phyloP scores from a whole-genome alignment of 30 jellyfish, hydroid and myxozoan genomes.

The Turritopsis rubra region DNA sequence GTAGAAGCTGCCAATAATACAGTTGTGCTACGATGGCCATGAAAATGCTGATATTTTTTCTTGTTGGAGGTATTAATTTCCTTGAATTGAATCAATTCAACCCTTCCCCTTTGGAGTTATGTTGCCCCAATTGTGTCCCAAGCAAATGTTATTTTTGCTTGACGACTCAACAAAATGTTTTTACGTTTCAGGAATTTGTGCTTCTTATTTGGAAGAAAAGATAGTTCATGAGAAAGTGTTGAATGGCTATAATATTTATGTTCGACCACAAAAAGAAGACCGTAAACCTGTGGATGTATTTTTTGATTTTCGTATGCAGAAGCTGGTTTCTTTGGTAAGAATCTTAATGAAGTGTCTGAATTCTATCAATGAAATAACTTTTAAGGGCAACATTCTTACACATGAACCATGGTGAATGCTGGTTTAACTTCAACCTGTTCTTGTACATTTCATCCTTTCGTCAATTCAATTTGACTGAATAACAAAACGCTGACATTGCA shows the following conservation, averaged over 20 bases:
- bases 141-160: too few relatives aligned
- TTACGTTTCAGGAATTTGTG: not conserved
- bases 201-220: not conserved
- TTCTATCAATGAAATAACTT: too few relatives aligned
- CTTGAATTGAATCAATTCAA: too few relatives aligned
- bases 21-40: too few relatives aligned
- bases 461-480: not conserved
- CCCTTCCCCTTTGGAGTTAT: too few relatives aligned
- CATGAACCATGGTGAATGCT: not conserved
- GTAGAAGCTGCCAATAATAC: too few relatives aligned
- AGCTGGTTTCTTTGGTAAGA: not conserved
- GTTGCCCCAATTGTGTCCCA: too few relatives aligned
- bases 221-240: not conserved
- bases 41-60: too few relatives aligned
- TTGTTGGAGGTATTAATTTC: too few relatives aligned
- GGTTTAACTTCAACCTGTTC: not conserved
- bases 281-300: not conserved
- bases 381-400: not conserved
- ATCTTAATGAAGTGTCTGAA: too few relatives aligned
- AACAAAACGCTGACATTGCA: not conserved
- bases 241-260: not conserved
- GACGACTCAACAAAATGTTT: too few relatives aligned
- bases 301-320: not conserved
- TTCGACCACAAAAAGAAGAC: not conserved
- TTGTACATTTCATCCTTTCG: not conserved